Evolutionary conservation across 1,140 invertebrate species (phyloP), one percentile per base, ranked within the genome.

Genomic region (Atta texana): DNA sequence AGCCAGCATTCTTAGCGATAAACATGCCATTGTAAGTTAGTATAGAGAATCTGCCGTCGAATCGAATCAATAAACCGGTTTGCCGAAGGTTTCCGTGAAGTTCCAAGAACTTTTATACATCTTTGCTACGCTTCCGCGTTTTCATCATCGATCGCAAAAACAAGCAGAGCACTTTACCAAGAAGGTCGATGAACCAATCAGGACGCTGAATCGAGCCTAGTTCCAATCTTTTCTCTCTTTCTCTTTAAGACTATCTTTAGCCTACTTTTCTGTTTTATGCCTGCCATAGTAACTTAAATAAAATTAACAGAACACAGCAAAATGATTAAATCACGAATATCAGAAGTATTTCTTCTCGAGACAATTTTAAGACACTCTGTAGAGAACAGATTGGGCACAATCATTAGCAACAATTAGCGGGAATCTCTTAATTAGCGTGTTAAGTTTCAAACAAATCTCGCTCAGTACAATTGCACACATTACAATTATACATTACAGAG

Each of bases 21-120:
- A 74, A 74, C 55, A 10, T 16, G 18, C 10, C 53, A 8, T 53
- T 44, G 39, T 44, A 44, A 44, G 39, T 44, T 44, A 81, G 68
- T 72, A 49, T 14, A 34, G 24, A 61, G 69, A 82, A 74, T 74
- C 24, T 49, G 4, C 53, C 7, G 18, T 14, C 49, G 49, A 69
- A 21, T 49, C 7, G 34, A 28, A 82, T 82, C 80, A 55, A 82
- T 82, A 74, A 74, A 82, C 80, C 80, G 53, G 80, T 82, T 82
- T 61, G 6, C 18, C 18, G 14, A 55, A 75, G 39, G 55, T 71
- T 74, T 34, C 39, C 49, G 14, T 3, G 6, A 66, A 66, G 69
- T 74, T 75, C 31, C 57, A 84, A 39, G 71, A 84, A 84, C 69
- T 84, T 84, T 74, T 84, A 69, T 80, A 71, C 28, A 21, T 84